Conservation (phyloP, 2,797 vertebrate genomes). For the Natrix natrix region DNA sequence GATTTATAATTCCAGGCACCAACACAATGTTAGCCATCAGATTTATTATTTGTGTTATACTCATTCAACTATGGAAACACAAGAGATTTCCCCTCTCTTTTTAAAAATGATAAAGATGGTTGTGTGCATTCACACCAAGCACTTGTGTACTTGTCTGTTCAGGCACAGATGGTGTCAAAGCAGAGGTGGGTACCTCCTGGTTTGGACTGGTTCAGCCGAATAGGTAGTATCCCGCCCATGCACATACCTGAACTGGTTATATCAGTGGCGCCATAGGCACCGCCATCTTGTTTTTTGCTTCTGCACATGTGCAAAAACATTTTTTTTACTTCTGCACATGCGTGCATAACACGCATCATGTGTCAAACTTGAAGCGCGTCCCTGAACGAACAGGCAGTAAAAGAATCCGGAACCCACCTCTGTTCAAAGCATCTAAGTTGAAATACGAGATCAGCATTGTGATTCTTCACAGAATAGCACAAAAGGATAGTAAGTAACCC, state of each 20-base stretch:
- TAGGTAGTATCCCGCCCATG: no score
- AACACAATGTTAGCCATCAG: background rate
- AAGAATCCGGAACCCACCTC: no score
- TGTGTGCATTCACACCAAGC: background rate
- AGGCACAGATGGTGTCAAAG: background rate
- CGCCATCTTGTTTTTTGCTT: no score
- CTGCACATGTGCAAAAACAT: no score
- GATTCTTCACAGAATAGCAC: background rate
- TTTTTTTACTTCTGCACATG: no score
- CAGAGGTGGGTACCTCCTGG: no score
- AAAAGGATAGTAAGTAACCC: background rate
- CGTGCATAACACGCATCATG: no score
- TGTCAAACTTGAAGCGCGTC: no score
- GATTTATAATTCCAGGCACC: background rate
- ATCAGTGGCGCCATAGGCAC: no score
- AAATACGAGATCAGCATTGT: background rate
- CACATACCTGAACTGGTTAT: no score
- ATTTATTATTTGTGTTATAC: background rate
- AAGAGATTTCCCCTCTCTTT: background rate
- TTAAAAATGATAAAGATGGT: background rate
- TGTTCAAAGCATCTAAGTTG: background rate
- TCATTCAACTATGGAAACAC: background rate
- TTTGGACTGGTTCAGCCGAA: no score
- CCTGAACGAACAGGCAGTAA: no score
- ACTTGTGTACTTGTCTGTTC: background rate